Evolutionary conservation across 2,797 vertebrate genomes (phyloP).

Genomic region (Okamejei kenojei): DNA sequence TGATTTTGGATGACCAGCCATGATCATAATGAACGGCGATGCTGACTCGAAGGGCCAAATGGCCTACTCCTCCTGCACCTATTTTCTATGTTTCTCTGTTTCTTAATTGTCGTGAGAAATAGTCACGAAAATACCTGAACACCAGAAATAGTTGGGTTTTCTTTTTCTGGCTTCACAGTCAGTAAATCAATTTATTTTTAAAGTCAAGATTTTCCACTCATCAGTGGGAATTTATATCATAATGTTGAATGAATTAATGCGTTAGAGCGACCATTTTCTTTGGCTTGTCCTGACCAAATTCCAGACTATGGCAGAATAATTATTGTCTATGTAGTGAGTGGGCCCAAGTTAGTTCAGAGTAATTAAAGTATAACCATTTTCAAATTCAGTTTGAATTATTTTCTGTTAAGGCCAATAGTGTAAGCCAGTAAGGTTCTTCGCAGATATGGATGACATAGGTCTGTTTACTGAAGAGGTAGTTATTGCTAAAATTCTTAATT

Average conservation of each 20-base stretch:
- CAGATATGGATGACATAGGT: background rate
- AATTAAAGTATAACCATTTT: background rate
- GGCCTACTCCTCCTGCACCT: too few relatives aligned
- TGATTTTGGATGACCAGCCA: too few relatives aligned
- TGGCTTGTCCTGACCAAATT: background rate
- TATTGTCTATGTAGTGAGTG: background rate
- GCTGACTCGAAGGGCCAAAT: too few relatives aligned
- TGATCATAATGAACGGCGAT: too few relatives aligned
- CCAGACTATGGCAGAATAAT: background rate
- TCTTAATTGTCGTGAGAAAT: background rate
- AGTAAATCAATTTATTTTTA: background rate
- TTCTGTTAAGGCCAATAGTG: background rate
- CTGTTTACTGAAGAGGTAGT: background rate
- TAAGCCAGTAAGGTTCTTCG: background rate
- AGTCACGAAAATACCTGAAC: background rate
- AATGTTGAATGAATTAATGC: background rate
- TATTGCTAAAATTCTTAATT: background rate
- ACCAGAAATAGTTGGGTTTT: background rate
- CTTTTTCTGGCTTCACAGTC: background rate
- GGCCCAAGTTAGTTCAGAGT: background rate
- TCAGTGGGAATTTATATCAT: background rate
- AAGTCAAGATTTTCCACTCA: background rate
- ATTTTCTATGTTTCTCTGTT: background rate
- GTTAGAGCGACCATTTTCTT: background rate
- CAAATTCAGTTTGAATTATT: background rate